Evolutionary conservation across 2,113 vertebrate species (phyloP), one percentile per base, ranked within the genome.

Genomic region (Nipponia nippon): DNA sequence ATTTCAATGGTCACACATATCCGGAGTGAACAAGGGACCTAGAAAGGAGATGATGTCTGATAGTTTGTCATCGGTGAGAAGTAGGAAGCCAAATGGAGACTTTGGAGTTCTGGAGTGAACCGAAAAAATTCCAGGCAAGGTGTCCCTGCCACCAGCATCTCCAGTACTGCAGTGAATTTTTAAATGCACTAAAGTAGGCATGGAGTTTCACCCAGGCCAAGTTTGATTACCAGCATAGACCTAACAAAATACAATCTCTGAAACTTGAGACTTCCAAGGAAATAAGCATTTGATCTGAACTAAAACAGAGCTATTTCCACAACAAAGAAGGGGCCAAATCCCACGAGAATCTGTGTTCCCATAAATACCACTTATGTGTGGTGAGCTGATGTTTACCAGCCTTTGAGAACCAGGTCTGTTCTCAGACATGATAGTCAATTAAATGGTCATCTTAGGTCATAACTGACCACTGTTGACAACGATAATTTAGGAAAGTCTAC

Each of bases 391-490:
- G 58, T 89, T 94, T 92, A 89, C 70, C 73, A 84, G 81, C 42
- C 66, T 95, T 85, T 89, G 70, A 85, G 73, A 93, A 80, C 47
- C 70, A 72, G 81, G 49, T 82, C 81, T 90, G 52, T 87, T 89
- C 56, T 97, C 86, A 97, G 81, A 93, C 81, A 89, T 10, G 58
- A 79, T 61, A 62, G 78, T 40, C 73, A 95, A 58, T 80, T 85
- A 83, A 89, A 67, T 16, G 58, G 67, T 78, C 82, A 92, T 58
- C 63, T 88, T 42, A 90, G 85, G 88, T 90, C 96, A 94, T 8
- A 67, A 81, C 32, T 92, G 94, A 90, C 94, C 72, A 30, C 29
- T 83, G 73, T 11, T 94, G 84, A 91, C 89, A 93, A 72, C 10
- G 53, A n/a, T 50, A 76, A 92, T 83, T 82, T 87, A 83, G 42